Evolutionary conservation across 2,113 vertebrate genomes (phyloP).

Genomic region (Nanger granti): DNA sequence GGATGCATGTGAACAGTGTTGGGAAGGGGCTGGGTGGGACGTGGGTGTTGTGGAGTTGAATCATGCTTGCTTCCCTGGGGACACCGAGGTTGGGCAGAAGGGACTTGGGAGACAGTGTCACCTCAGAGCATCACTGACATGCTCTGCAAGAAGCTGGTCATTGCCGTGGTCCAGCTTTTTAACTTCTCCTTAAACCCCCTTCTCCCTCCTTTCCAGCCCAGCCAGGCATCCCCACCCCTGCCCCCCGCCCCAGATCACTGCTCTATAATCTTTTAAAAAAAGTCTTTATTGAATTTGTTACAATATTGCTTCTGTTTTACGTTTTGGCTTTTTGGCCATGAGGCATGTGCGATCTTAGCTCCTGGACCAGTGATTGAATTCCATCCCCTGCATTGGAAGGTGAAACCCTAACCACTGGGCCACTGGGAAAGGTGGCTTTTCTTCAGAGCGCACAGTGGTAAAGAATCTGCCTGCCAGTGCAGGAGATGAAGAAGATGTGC

Average conservation of each 20-base stretch:
- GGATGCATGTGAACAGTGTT: background rate
- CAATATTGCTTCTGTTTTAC: background rate
- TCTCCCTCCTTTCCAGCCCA: background rate
- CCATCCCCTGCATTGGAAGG: background rate
- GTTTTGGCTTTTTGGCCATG: background rate
- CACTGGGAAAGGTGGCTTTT: background rate
- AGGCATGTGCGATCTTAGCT: background rate
- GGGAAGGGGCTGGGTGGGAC: constrained; percentile 16
- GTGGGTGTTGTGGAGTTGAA: constrained; percentile 8
- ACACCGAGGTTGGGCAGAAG: background rate
- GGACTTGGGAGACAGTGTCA: background rate
- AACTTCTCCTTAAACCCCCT: background rate
- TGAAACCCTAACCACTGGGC: background rate
- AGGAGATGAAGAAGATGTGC: background rate
- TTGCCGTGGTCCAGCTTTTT: background rate
- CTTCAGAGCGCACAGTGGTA: background rate
- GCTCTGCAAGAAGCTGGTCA: background rate
- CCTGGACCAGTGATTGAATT: background rate
- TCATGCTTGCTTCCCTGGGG: background rate
- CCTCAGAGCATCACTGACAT: background rate
- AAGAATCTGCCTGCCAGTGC: background rate
- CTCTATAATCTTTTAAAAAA: background rate
- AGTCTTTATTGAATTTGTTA: background rate
- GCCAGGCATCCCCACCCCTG: fast-evolving
- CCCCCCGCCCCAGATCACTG: fast-evolving